Percentiles rank a stretch among this genome's conserved stretches.
Evolutionary conservation across 1,140 invertebrate species (phyloP).

Genomic region (Psilanteris sp.): DNA sequence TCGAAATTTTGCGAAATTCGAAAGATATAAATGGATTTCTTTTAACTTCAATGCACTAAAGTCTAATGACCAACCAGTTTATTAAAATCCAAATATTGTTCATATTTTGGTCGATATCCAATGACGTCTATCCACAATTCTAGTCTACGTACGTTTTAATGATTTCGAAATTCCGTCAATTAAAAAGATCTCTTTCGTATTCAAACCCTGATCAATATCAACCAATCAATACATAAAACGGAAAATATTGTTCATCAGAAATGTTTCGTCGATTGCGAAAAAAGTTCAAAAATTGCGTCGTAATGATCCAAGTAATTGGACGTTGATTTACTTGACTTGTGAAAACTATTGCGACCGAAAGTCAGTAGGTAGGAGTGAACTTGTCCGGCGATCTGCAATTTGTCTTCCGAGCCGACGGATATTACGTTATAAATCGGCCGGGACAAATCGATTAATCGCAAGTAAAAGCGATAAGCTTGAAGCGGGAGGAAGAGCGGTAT

Average conservation of each 20-base stretch:
- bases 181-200: too few relatives aligned
- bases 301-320: constrained; percentile 50
- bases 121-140: too few relatives aligned
- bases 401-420: constrained; percentile 55
- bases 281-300: constrained; percentile 25
- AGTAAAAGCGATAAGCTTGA: constrained; percentile 64
- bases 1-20: too few relatives aligned
- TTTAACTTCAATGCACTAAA: too few relatives aligned
- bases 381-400: constrained; percentile 57
- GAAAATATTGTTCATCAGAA: neutral
- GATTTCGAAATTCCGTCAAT: too few relatives aligned
- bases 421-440: constrained; percentile 65
- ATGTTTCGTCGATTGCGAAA: constrained; percentile 2
- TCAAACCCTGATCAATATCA: too few relatives aligned
- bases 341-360: constrained; percentile 40
- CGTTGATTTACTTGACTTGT: constrained; percentile 49
- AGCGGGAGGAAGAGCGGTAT: constrained; percentile 40
- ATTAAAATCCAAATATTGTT: too few relatives aligned
- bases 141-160: too few relatives aligned
- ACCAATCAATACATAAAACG: neutral
- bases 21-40: too few relatives aligned
- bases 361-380: constrained; percentile 31
- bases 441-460: constrained; percentile 65
- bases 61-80: too few relatives aligned
- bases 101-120: too few relatives aligned